Percentiles rank a stretch among this genome's conserved stretches.
These are phyloP conservation scores for Anguilla rostrata DNA, from an alignment of 2,113 vertebrate species.

Conservation along the genomic window DNA sequence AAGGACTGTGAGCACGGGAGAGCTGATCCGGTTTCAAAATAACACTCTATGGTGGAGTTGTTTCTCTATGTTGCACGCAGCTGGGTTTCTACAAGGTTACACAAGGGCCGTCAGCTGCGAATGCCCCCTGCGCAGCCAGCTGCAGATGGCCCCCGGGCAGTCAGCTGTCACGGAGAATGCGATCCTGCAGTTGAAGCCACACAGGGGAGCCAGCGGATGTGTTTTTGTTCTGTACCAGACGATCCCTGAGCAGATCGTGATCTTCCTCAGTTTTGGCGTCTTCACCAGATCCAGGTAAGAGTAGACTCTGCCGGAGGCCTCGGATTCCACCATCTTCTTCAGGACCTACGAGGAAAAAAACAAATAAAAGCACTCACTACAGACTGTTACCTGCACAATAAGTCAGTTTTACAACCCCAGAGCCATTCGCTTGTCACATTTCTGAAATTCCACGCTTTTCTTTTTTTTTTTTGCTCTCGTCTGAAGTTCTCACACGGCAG, in stretches of 20 bases:
- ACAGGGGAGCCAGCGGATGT: too few relatives aligned
- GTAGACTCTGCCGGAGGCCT: constrained; percentile 45
- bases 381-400: background rate
- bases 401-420: too few relatives aligned
- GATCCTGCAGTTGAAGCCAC: background rate
- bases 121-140: too few relatives aligned
- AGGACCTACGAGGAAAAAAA: constrained; percentile 45
- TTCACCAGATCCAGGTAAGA: constrained; percentile 73
- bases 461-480: too few relatives aligned
- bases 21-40: background rate
- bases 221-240: constrained; percentile 61
- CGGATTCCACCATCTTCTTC: constrained; percentile 40
- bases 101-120: background rate
- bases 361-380: background rate
- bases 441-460: too few relatives aligned
- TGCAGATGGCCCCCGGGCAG: too few relatives aligned
- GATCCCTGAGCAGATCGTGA: constrained; percentile 64
- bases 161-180: background rate
- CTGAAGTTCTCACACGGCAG: too few relatives aligned
- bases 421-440: too few relatives aligned
- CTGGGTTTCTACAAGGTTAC: background rate
- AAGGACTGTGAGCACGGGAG: too few relatives aligned
- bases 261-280: constrained; percentile 63
- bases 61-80: background rate
- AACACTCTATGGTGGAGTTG: background rate